Evolutionary conservation across 1,140 invertebrate species (phyloP).

Genomic region (Parapsyche elsis): DNA sequence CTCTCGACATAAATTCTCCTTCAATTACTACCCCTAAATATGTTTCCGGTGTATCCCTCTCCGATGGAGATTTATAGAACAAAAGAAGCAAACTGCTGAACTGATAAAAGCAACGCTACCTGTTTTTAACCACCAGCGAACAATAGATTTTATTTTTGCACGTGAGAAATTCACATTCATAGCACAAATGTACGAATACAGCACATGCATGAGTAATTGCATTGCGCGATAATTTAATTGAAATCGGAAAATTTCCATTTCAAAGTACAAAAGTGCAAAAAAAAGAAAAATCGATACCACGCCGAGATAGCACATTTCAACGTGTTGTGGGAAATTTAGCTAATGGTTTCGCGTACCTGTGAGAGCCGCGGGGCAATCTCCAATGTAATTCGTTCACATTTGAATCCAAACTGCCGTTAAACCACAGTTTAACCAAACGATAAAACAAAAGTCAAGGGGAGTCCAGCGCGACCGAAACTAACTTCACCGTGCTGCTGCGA

Average conservation of each 20-base stretch:
- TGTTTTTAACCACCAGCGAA: not conserved
- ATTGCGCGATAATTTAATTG: too few relatives aligned
- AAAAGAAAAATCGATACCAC: too few relatives aligned
- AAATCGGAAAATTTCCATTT: too few relatives aligned
- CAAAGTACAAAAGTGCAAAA: too few relatives aligned
- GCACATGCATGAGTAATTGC: too few relatives aligned
- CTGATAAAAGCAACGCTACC: not conserved
- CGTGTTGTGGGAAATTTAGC: not conserved
- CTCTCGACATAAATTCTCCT: constrained; percentile 32
- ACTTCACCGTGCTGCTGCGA: not conserved
- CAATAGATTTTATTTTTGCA: too few relatives aligned
- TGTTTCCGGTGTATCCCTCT: constrained; percentile 19
- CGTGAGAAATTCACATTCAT: too few relatives aligned
- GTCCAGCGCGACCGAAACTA: not conserved
- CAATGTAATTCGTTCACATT: constrained; percentile 8
- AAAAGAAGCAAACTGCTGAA: not conserved
- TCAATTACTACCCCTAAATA: constrained; percentile 32
- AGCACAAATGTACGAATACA: too few relatives aligned
- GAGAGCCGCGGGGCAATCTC: not conserved
- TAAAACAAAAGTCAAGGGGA: constrained; percentile 5
- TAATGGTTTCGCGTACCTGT: not conserved
- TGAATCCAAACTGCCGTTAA: constrained; percentile 13
- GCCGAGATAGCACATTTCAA: too few relatives aligned
- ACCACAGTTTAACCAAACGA: not conserved
- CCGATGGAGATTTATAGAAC: constrained; percentile 26